Conservation (phyloP, 2,888 invertebrate genomes). For the Abrostola tripartita region DNA sequence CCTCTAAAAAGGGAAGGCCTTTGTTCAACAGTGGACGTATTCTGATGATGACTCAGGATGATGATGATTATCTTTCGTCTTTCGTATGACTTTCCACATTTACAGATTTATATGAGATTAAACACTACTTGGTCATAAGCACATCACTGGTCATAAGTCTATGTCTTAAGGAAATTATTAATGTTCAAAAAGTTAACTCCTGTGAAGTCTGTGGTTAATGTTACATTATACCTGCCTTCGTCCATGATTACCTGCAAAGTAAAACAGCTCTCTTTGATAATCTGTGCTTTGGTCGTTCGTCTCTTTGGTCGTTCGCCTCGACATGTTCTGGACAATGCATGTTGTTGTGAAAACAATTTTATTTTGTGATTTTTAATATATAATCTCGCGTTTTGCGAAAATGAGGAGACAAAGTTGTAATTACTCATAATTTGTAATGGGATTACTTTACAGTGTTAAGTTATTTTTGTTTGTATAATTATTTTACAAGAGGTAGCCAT, state of each 20-base stretch:
- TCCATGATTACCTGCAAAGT: not conserved
- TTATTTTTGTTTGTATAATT: slow-evolving; percentile 47
- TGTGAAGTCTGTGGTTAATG: no score
- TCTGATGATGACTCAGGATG: no score
- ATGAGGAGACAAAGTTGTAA: slow-evolving; percentile 45
- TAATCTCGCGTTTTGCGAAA: slow-evolving; percentile 30
- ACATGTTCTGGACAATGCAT: slow-evolving; percentile 21
- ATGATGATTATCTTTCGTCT: no score
- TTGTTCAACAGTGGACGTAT: no score
- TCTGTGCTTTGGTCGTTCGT: slow-evolving; percentile 4
- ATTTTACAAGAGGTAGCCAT: slow-evolving; percentile 44
- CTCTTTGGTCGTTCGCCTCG: slow-evolving; percentile 3
- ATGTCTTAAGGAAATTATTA: no score
- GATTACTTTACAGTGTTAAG: slow-evolving; percentile 33
- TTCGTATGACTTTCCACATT: no score
- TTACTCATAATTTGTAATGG: slow-evolving; percentile 48
- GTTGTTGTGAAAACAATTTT: slow-evolving; percentile 45
- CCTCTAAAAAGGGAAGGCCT: no score
- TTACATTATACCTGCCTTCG: no score
- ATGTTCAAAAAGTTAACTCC: no score
- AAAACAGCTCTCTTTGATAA: not conserved
- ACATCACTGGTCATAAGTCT: no score
- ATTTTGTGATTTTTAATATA: slow-evolving; percentile 28
- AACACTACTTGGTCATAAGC: no score
- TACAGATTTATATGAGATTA: no score